Evolutionary conservation across 2,797 vertebrate genomes (phyloP), one percentile per base, ranked within the genome.

Genomic region (Lagorchestes hirsutus): DNA sequence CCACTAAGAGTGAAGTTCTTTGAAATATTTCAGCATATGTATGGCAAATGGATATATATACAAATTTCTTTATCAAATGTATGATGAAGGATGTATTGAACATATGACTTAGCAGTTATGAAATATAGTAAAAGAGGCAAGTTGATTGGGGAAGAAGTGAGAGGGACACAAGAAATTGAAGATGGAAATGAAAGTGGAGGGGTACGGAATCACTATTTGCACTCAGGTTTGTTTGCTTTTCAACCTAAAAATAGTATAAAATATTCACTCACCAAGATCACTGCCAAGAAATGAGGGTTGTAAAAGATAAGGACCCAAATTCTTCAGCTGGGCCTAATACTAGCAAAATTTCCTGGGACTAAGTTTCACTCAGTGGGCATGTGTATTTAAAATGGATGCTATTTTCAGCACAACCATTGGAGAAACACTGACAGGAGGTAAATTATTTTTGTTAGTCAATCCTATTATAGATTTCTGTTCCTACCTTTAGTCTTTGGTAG

Each of bases 371-470:
- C 67, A 74, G 67, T 40, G 67, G 16, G 16, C n/a, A 82, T 27
- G 74, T 54, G 92, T 95, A 50, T 92, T 96, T 96, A 90, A 82
- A 90, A 93, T 14, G 93, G 87, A 95, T 96, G 93, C 34, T 74
- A 74, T 74, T 74, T 82, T 82, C 74, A 46, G 74, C 74, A 46
- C 40, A 96, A 90, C 50, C 96, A 94, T 97, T n/a, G 34, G 74
- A 10, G 54, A 96, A 95, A 90, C 56, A 94, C 11, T 91, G 56
- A 90, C 31, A 97, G 74, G 95, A 93, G 96, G 28, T 1, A 92
- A 24, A 94, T 95, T 96, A 57, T 93, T 95, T 96, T 97, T 90
- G 5, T 92, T 95, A 92, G 54, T 40, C 46, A 67, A 93, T 90
- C 96, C n/a, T 11, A 46, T 93, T 93, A 94, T 91, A 96, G 94